Evolutionary conservation across 2,113 vertebrate species (phyloP), one percentile per base, ranked within the genome.

Genomic region (Oncorhynchus kisutch): DNA sequence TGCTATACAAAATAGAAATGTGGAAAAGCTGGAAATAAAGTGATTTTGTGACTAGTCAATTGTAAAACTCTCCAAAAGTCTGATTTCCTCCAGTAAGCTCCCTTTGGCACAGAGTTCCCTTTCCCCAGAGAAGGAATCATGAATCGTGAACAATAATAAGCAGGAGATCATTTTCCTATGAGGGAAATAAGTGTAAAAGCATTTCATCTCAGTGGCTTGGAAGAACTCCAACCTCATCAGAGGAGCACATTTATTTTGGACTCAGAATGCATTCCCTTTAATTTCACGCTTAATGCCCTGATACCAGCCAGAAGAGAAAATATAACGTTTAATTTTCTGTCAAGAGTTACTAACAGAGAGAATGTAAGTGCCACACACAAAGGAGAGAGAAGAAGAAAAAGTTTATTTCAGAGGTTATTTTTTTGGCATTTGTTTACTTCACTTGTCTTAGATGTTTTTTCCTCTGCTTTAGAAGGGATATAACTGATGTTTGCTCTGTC

Each of bases 271-370:
- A 80, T 76, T 78, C 81, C 77, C 84, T 92, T 92, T 91, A 92
- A 93, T 93, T 93, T 93, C 91, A 93, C 90, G 90, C 92, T 90
- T 90, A 69, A 72, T 75, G 87, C 90, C 86, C 90, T 85, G 85
- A 57, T 77, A 88, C 70, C 67, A 72, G 79, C 73, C 73, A 79
- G 68, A 69, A 76, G 60, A 73, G 71, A 77, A 81, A 79, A 85
- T 82, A 84, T 86, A 75, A 86, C 83, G 85, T 90, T 90, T 86
- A 77, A 90, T 92, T 93, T 91, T 45, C 39, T 11, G 39, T 9
- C 39, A 45, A 45, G 39, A 45, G 80, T 84, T 83, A 83, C 75
- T 74, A 89, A 74, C 81, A 76, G 59, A 76, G 79, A 79, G 73
- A 91, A 88, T 86, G 81, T 82, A 87, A 85, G 80, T 29, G 64